Evolutionary conservation across 2,113 vertebrate genomes (phyloP), one percentile per base, ranked within the genome.

Genomic region (Mus musculus): DNA sequence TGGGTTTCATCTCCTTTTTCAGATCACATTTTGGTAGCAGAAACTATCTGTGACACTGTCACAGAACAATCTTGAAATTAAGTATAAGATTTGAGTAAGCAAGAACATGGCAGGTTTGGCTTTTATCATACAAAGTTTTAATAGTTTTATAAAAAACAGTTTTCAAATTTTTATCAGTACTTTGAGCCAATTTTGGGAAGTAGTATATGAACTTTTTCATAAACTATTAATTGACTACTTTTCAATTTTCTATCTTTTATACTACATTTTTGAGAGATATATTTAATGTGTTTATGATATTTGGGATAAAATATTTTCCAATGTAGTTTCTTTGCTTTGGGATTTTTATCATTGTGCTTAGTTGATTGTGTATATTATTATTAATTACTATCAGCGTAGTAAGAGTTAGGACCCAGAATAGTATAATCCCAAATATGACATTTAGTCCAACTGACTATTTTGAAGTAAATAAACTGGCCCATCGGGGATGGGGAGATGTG

Each of bases 401-500:
- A 81, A 81, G 54, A 59, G 54, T 59, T 59, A 82, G 13, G 80
- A 0, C 2, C 39, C 11, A 59, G 36, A 39, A 82, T 17, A 39
- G 2, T 12, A 3, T 39, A 26, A 39, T 26, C 20, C 33, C 11
- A 82, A 59, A n/a, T 82, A 26, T 81, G 78, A n/a, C 20, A n/a
- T n/a, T 22, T 56, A 39, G 20, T 59, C 5, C 11, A 59, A 0
- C 54, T 82, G 11, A 59, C 2, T 7, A 10, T 82, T 82, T 59
- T 82, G 20, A n/a, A 81, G 3, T 59, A 7, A 24, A 59, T 24
- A 39, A 26, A 63, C 4, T 84, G 13, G n/a, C 11, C 56, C 61
- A 42, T 1, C 16, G 1, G 3, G 1, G 13, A 0, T 28, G 7
- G 5, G 39, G 9, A 46, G 24, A 11, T 65, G 9, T 19, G 28